Conservation (phyloP, 2,113 vertebrate species). For the Ochotona princeps region DNA sequence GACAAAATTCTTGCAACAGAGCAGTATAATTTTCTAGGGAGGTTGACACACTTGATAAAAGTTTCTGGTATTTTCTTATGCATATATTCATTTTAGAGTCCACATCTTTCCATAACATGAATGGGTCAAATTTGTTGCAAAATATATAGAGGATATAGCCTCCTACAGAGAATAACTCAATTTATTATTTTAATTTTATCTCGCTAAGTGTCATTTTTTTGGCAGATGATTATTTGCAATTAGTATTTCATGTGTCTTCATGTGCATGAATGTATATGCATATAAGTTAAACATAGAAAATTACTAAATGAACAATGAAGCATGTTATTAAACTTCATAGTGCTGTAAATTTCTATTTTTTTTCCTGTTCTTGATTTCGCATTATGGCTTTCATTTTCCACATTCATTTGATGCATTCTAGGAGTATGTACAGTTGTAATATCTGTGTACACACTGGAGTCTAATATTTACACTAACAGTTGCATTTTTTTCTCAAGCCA, state of each 20-base stretch:
- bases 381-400: too few relatives aligned
- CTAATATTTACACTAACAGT: too few relatives aligned
- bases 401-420: too few relatives aligned
- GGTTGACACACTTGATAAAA: conserved; percentile 75
- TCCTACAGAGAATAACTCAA: background rate
- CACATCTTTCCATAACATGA: conserved; percentile 41
- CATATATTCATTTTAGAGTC: conserved; percentile 34
- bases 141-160: background rate
- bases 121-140: conserved; percentile 35
- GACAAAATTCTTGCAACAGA: conserved; percentile 75
- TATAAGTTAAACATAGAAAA: background rate
- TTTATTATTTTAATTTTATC: background rate
- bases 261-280: background rate
- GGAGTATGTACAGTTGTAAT: too few relatives aligned
- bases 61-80: conserved; percentile 55
- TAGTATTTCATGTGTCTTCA: accelerated
- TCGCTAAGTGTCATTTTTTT: background rate
- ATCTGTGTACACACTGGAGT: too few relatives aligned
- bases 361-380: too few relatives aligned
- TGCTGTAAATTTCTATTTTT: too few relatives aligned
- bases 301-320: background rate
- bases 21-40: conserved; percentile 75
- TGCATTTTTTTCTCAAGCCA: too few relatives aligned
- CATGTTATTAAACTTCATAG: too few relatives aligned
- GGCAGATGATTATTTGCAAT: background rate